Conservation (phyloP, 2,113 vertebrate species). For the Myrmecobius fasciatus region DNA sequence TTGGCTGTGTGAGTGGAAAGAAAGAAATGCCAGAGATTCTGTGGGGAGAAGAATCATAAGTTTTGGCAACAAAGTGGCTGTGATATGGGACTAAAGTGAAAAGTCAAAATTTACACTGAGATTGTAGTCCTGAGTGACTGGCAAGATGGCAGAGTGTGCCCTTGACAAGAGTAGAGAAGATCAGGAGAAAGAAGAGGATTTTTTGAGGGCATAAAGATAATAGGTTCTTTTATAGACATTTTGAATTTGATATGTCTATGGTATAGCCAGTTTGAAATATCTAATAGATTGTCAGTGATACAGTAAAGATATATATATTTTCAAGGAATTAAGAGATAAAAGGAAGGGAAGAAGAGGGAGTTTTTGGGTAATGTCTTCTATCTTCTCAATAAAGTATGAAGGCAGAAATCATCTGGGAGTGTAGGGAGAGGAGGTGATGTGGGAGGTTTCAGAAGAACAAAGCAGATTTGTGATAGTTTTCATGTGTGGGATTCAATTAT, state of each 20-base stretch:
- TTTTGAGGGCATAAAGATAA: not conserved
- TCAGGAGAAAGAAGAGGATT: not conserved
- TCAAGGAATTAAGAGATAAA: not conserved
- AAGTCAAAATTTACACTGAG: not conserved
- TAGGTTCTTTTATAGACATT: not conserved
- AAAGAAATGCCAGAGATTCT: not conserved
- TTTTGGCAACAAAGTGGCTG: not conserved
- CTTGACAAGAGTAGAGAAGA: not conserved
- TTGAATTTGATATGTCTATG: not conserved
- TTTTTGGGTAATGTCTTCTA: not conserved
- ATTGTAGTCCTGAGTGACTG: not conserved
- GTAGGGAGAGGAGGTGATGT: not conserved
- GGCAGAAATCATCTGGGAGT: not conserved
- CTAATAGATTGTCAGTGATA: not conserved
- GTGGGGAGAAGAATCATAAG: not conserved
- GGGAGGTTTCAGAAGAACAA: not conserved
- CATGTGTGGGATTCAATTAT: not conserved
- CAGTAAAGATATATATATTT: not conserved
- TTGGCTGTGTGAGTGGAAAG: not conserved
- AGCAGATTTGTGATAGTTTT: not conserved
- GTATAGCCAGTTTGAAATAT: not conserved
- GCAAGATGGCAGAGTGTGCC: not conserved
- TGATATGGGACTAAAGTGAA: not conserved
- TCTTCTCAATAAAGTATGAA: not conserved
- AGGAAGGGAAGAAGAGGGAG: not conserved